Conservation (phyloP, 2,797 vertebrate species). For the Lithobates pipiens region DNA sequence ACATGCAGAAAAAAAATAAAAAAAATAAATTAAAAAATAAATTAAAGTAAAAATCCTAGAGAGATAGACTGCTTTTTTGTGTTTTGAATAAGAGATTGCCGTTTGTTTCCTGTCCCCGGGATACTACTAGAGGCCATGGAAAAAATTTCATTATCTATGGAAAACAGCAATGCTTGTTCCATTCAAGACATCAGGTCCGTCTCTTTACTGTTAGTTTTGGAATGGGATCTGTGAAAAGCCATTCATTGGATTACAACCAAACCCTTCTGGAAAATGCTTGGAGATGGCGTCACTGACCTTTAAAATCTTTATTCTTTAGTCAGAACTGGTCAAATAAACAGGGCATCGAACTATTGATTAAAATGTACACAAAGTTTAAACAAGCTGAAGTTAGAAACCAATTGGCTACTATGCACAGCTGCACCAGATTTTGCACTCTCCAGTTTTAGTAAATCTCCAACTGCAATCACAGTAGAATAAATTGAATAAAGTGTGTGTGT, state of each 20-base stretch:
- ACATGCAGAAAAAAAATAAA: too few species aligned
- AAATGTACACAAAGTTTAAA: neutral
- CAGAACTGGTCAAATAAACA: neutral
- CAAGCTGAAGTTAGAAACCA: too few species aligned
- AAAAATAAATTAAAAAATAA: too few species aligned
- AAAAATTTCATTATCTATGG: neutral
- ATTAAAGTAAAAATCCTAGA: too few species aligned
- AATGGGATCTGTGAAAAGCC: neutral
- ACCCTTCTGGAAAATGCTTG: neutral
- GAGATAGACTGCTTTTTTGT: too few species aligned
- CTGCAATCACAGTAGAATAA: too few species aligned
- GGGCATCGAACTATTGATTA: neutral
- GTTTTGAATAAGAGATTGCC: too few species aligned
- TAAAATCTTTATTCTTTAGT: neutral
- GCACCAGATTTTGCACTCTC: too few species aligned
- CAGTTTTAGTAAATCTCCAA: too few species aligned
- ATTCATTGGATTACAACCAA: neutral
- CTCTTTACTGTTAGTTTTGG: conserved; percentile 5
- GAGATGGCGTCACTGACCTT: neutral
- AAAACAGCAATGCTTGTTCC: neutral
- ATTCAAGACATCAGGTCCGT: neutral
- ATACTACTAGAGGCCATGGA: neutral
- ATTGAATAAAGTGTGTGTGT: too few species aligned
- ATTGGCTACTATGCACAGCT: too few species aligned
- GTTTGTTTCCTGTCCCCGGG: too few species aligned